A percentile compares a stretch with the other conserved stretches of the same genome.
Conservation (phyloP, 2,797 vertebrate genomes). For the Thalassophryne amazonica region DNA sequence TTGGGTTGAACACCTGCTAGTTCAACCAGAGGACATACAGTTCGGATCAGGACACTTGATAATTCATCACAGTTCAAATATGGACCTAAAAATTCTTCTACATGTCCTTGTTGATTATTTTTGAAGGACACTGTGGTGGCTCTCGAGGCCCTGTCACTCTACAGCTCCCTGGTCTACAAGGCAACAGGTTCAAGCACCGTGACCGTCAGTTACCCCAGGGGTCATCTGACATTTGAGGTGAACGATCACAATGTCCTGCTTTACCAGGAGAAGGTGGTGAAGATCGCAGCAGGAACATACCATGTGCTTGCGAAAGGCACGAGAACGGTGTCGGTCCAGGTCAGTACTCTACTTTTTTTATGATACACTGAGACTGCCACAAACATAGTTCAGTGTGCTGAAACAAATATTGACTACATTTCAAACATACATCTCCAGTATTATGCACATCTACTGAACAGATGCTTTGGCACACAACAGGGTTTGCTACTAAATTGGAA, state of each 20-base stretch:
- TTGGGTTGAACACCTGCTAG: too few species aligned
- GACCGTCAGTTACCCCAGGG: constrained; percentile 59
- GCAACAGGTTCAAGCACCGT: constrained; percentile 72
- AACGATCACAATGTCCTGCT: constrained; percentile 81
- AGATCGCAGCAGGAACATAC: constrained; percentile 59
- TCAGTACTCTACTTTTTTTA: constrained; percentile 44
- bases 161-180: constrained; percentile 76
- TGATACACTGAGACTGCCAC: neutral
- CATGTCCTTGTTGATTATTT: too few species aligned
- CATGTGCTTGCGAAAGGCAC: constrained; percentile 73
- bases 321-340: constrained; percentile 77
- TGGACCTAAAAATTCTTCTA: too few species aligned
- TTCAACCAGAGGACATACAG: too few species aligned
- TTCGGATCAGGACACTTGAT: too few species aligned
- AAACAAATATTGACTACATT: too few species aligned
- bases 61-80: too few species aligned
- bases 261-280: constrained; percentile 76
- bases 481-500: too few species aligned
- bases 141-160: constrained; percentile 85
- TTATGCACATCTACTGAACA: too few species aligned
- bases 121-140: constrained; percentile 79
- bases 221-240: constrained; percentile 66
- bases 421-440: too few species aligned
- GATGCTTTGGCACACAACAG: too few species aligned
- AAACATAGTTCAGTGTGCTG: neutral